Evolutionary conservation across 2,797 vertebrate genomes (phyloP), one percentile per base, ranked within the genome.

Genomic region (Enteromius anoplus): DNA sequence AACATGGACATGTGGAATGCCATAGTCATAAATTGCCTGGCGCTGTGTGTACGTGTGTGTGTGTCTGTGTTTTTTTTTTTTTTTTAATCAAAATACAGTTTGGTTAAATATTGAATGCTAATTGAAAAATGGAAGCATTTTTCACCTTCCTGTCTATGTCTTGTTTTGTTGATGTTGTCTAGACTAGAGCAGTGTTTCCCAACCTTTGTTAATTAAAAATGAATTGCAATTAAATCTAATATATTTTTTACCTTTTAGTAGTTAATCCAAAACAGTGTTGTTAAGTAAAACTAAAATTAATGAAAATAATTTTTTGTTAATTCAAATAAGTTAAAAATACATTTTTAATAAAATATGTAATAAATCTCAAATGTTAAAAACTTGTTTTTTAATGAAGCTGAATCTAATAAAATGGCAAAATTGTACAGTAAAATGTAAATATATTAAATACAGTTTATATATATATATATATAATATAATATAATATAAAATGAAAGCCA

Each of bases 1-100:
- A 85, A 81, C 73, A 65, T 66, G 45, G 71, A 51, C 81, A 76
- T 87, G 68, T 73, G 75, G 60, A 66, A 66, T n/a, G 42, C 40
- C 82, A 71, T 32, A 34, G 70, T 69, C 75, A 73, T 82, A 73
- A 73, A 73, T 71, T 73, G 80, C 12, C 58, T 29, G 40, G 23
- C 15, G 14, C 66, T 78, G 75, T 66, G 40, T 68, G 40, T 45
- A 47, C 62, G 23, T 60, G 51, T n/a, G 78, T 58, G 23, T 70
- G 53, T 9, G 2, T 34, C 51, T 47, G 23, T 66, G 49, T 32
- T 32, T 2, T 32, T 32, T 2, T 32, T 32, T 47, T 45, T 42
- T 21, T 60, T 19, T 49, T 49, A 64, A 51, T 11, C 45, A 2
- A 1, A 29, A 75, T 66, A 64, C 9, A 23, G 19, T 53, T 53